These are phyloP conservation scores for Pardosa pseudoannulata DNA, from an alignment of 2,888 invertebrate species.

Conservation along the genomic window DNA sequence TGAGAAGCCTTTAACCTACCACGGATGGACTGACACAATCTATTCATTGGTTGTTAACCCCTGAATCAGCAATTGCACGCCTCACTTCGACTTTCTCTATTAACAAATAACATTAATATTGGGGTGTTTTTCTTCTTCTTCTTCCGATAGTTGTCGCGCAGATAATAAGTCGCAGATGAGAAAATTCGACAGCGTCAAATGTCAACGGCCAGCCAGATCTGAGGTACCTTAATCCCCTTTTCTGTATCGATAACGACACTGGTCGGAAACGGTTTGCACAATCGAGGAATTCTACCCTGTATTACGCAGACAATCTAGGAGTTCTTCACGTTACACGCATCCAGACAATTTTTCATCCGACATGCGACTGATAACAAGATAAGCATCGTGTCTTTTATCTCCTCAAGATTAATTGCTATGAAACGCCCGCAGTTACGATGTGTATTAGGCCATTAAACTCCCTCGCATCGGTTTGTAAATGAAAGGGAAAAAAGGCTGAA, in stretches of 20 bases:
- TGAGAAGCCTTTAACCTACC: no score
- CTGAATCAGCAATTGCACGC: neutral
- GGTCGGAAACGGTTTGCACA: neutral
- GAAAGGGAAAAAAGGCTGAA: no score
- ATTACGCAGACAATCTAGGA: neutral
- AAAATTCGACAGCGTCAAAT: neutral
- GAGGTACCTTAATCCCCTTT: neutral
- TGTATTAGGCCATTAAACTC: no score
- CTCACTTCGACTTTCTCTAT: neutral
- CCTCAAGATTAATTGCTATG: no score
- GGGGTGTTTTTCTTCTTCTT: neutral
- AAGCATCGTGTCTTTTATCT: no score
- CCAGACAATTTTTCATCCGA: neutral
- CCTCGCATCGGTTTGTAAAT: no score
- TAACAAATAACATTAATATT: neutral
- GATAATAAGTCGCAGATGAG: neutral
- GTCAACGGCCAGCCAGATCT: neutral
- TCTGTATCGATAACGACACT: neutral
- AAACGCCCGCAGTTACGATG: no score
- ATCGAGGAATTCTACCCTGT: neutral
- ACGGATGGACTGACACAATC: no score
- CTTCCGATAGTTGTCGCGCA: neutral
- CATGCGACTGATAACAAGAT: no score
- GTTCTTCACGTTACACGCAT: neutral
- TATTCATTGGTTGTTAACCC: neutral